These are phyloP conservation scores for Tympanoctomys barrerae DNA, from an alignment of 2,797 vertebrate genomes.

Conservation along the genomic window DNA sequence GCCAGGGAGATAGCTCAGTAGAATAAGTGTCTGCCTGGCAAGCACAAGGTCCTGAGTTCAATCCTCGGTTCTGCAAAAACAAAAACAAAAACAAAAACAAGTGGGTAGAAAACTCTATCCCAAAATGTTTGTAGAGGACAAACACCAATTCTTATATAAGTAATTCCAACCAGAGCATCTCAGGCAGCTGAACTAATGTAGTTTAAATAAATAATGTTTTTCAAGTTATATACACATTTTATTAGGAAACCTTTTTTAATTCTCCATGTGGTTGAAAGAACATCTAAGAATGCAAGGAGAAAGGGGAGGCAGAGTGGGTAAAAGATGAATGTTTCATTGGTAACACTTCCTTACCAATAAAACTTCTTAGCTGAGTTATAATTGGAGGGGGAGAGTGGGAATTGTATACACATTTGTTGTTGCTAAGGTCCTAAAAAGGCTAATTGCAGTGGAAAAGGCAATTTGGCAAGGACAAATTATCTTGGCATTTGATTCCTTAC, in stretches of 20 bases:
- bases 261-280: neutral
- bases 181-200: neutral
- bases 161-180: neutral
- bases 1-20: too few relatives aligned
- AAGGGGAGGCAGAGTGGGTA: neutral
- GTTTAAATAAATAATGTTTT: constrained; percentile 18
- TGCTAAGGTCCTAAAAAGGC: constrained; percentile 62
- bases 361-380: constrained; percentile 57
- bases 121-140: neutral
- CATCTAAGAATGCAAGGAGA: neutral
- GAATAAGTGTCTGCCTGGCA: too few relatives aligned
- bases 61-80: too few relatives aligned
- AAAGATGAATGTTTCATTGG: neutral
- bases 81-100: neutral
- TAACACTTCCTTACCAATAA: constrained; percentile 52
- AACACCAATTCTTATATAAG: neutral
- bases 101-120: neutral
- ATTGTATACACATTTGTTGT: constrained; percentile 18
- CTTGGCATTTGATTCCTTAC: constrained; percentile 50
- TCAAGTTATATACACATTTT: neutral
- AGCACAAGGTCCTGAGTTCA: too few relatives aligned
- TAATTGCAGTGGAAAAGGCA: constrained; percentile 69
- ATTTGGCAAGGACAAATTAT: constrained; percentile 63
- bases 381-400: constrained; percentile 54
- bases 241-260: constrained; percentile 13